These are phyloP conservation scores for Mystacornis crossleyi DNA, from an alignment of 2,113 vertebrate genomes.

Conservation along the genomic window DNA sequence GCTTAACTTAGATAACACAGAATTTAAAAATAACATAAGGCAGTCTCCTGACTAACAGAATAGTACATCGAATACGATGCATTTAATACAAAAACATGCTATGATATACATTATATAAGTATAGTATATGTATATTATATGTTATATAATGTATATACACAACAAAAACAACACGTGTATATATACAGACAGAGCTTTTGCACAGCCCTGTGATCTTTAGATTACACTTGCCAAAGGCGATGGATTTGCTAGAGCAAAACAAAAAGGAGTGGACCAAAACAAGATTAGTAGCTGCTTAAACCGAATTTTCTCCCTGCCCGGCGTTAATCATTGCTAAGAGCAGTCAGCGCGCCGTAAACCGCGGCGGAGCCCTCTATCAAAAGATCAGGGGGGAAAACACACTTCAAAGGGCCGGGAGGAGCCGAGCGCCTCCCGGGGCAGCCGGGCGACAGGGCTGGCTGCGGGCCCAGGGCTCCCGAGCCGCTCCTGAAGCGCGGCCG, in stretches of 20 bases:
- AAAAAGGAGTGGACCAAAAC: not conserved
- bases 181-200: not conserved
- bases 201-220: not conserved
- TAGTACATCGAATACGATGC: rapidly evolving
- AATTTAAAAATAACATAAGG: not conserved
- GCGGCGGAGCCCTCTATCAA: rapidly evolving
- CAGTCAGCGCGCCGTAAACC: not conserved
- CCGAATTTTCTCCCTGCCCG: not conserved
- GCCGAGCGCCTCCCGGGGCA: not conserved
- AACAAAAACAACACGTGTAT: not conserved
- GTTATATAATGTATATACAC: too few species aligned
- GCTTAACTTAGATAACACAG: not conserved
- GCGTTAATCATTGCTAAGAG: not conserved
- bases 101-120: not conserved
- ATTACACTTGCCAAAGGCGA: not conserved
- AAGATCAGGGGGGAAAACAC: rapidly evolving
- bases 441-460: rapidly evolving
- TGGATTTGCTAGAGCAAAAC: not conserved
- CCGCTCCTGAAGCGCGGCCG: too few species aligned
- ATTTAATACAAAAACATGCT: not conserved
- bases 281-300: not conserved
- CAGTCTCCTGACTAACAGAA: not conserved
- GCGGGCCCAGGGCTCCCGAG: too few species aligned
- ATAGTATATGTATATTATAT: not conserved
- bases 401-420: rapidly evolving